Conservation (phyloP, 2,113 vertebrate species). For the Mormyrus iriodes region DNA sequence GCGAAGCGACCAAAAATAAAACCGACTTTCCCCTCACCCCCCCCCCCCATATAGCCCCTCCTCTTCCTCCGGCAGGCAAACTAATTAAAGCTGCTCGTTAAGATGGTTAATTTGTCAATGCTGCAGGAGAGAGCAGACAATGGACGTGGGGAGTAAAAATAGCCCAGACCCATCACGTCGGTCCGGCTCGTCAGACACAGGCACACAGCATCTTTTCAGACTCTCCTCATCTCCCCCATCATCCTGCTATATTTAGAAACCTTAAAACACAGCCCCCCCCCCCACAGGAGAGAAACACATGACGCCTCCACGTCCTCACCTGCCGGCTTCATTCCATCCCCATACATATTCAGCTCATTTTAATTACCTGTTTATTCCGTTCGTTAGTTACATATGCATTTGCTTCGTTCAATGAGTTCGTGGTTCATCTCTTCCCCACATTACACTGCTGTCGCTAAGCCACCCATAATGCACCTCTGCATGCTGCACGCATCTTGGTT, state of each 20-base stretch:
- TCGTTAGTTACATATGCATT: not conserved
- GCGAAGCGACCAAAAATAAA: not conserved
- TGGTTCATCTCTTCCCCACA: no score
- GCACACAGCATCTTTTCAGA: not conserved
- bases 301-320: not conserved
- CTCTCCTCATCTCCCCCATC: not conserved
- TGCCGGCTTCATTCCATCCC: not conserved
- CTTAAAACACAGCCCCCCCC: not conserved
- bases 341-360: not conserved
- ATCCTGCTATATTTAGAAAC: not conserved
- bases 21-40: not conserved
- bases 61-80: not conserved
- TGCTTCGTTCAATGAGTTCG: not conserved
- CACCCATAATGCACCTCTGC: not conserved
- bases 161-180: not conserved
- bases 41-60: not conserved
- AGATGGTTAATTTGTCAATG: slow-evolving; percentile 13
- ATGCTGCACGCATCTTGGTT: not conserved
- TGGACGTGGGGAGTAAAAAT: not conserved
- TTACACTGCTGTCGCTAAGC: no score
- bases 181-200: not conserved
- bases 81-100: slow-evolving; percentile 19
- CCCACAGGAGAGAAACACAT: not conserved
- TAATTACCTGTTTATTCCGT: not conserved
- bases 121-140: not conserved